These are phyloP conservation scores for Myzus persicae DNA, from an alignment of 1,140 invertebrate species.

Conservation along the genomic window DNA sequence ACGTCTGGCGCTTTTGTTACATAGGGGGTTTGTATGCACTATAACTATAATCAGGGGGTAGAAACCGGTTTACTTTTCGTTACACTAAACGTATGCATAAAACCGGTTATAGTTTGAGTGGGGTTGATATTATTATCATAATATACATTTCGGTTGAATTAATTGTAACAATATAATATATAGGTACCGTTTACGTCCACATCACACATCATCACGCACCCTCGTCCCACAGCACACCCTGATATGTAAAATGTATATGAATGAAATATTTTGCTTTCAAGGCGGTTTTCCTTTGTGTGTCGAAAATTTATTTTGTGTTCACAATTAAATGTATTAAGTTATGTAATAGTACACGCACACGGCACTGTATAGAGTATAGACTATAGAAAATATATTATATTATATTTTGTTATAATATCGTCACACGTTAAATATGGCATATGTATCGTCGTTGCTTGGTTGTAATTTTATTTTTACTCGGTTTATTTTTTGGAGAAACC, in stretches of 20 bases:
- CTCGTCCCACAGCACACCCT: neutral
- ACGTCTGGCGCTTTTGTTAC: neutral
- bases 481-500: neutral
- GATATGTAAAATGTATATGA: neutral
- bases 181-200: neutral
- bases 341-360: neutral
- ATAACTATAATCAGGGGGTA: neutral
- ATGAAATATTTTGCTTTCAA: neutral
- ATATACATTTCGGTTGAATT: neutral
- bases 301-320: neutral
- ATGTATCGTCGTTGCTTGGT: neutral
- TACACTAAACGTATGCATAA: neutral
- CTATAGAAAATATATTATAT: neutral
- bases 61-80: constrained; percentile 12
- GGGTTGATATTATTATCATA: neutral
- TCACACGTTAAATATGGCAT: neutral
- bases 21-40: neutral
- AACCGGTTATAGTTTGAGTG: neutral
- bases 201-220: neutral
- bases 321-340: constrained; percentile 6
- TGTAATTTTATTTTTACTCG: neutral
- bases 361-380: neutral
- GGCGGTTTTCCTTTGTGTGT: neutral
- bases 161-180: neutral
- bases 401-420: neutral